Evolutionary conservation across 2,888 invertebrate genomes (phyloP).

Genomic region (Chaetoderma sp.): DNA sequence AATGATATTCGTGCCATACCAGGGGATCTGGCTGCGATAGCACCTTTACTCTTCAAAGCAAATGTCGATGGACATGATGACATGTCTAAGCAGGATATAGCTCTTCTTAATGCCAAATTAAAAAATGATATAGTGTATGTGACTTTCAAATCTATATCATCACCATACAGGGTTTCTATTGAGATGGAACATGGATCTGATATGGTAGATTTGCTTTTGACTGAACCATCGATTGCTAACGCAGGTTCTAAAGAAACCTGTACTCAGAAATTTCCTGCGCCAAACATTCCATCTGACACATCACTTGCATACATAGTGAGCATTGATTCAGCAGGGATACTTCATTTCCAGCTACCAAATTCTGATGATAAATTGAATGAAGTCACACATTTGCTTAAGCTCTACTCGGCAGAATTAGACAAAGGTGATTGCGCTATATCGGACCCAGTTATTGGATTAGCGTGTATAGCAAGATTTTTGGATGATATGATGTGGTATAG

Average conservation of each 20-base stretch:
- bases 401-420: neutral
- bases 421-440: neutral
- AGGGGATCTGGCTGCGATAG: conserved; percentile 41
- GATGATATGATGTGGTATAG: conserved; percentile 80
- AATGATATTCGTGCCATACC: conserved; percentile 44
- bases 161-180: neutral
- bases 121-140: conserved; percentile 13
- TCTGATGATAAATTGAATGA: no score
- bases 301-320: no score
- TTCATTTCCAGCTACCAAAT: no score
- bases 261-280: no score
- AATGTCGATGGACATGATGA: conserved; percentile 18
- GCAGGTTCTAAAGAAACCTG: no score
- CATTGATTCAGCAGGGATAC: no score
- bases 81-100: neutral
- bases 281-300: no score
- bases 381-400: no score
- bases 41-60: conserved; percentile 56
- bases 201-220: no score
- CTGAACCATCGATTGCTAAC: no score
- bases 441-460: conserved; percentile 69
- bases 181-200: neutral
- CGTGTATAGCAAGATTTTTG: conserved; percentile 76
- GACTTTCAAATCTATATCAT: conserved; percentile 5
- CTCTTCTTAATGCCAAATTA: conserved; percentile 1